Base-by-base conservation (phyloP, 2,888 invertebrate species). In the Scelioninae gen. 2 region DNA sequence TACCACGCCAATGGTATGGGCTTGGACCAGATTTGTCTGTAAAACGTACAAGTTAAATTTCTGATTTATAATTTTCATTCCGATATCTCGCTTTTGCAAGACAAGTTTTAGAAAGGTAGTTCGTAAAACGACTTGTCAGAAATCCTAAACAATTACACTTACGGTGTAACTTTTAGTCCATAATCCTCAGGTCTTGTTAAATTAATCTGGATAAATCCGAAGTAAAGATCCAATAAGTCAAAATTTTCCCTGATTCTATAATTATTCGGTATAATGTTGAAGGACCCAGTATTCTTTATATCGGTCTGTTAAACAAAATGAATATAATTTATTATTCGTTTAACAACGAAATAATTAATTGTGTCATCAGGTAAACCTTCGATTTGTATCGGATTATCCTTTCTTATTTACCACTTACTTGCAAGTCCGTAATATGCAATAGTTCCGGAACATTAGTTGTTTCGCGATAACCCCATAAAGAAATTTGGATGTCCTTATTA, bases 1-100 rank as follows among this genome's bases (percentile, higher is more conserved):
- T 97, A 97, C 97, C 97, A 97, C 0, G 90, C 96, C 9, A 97
- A 87, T 1, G 97, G 97, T 75, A 97, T 93, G 0, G 97, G 96
- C 67, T 92, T 90, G 81, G 96, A 96, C 97, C 97, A 97, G 9
- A 97, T 88, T 0, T 93, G 89, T 0, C 90, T 90, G 68, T 1
- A 39, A 71, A 64, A 16, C 25, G 15, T 16, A 10, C 25, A 25
- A 25, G 25, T 25, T 25, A 4, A 25, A 3, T 25, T 25, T 25
- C n/a, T n/a, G n/a, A n/a, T n/a, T n/a, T n/a, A n/a, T n/a, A n/a
- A n/a, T n/a, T n/a, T n/a, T n/a, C n/a, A n/a, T n/a, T n/a, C n/a
- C n/a, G n/a, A n/a, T n/a, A n/a, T n/a, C n/a, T n/a, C n/a, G n/a
- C n/a, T n/a, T n/a, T n/a, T n/a, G n/a, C n/a, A n/a, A n/a, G n/a